phyloP scores from a whole-genome alignment of 2,113 vertebrate genomes.

The Mugil cephalus region DNA sequence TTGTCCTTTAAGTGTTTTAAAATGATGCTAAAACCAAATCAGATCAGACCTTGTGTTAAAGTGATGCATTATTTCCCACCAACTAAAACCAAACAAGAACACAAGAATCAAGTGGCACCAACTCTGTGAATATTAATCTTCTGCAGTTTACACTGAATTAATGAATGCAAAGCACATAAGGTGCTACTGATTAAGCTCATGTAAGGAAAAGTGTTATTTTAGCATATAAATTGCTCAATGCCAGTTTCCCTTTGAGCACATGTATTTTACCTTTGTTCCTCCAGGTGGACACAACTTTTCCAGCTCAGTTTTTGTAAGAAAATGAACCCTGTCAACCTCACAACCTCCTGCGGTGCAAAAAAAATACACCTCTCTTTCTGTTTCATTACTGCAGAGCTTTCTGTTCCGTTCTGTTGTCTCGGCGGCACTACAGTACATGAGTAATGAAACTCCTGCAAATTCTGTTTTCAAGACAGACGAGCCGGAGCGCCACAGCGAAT shows the following conservation, averaged over 20 bases:
- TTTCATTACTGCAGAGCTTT: slow-evolving; percentile 14
- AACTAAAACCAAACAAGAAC: not conserved
- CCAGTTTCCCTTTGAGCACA: too few relatives aligned
- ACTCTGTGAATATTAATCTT: too few relatives aligned
- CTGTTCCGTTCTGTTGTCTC: slow-evolving; percentile 1
- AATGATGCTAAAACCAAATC: too few relatives aligned
- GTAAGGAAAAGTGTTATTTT: slow-evolving; percentile 2
- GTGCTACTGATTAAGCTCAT: not conserved
- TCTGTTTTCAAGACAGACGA: slow-evolving; percentile 6
- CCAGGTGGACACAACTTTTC: not conserved
- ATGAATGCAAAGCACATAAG: slow-evolving; percentile 2
- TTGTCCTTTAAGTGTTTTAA: not conserved
- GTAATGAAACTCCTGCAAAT: slow-evolving; percentile 18
- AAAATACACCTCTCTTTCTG: slow-evolving; percentile 22
- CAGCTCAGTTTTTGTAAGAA: slow-evolving; percentile 11
- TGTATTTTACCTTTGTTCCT: not conserved
- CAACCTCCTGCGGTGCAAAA: not conserved
- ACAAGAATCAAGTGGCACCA: too few relatives aligned
- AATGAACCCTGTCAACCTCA: slow-evolving; percentile 17
- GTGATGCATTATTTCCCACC: not conserved
- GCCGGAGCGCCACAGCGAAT: not conserved
- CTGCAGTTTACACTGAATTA: not conserved
- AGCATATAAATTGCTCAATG: too few relatives aligned
- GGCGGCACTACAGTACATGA: slow-evolving; percentile 5
- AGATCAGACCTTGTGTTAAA: too few relatives aligned